Evolutionary conservation across 2,797 vertebrate species (phyloP), one percentile per base, ranked within the genome.

Genomic region (Dermochelys coriacea): DNA sequence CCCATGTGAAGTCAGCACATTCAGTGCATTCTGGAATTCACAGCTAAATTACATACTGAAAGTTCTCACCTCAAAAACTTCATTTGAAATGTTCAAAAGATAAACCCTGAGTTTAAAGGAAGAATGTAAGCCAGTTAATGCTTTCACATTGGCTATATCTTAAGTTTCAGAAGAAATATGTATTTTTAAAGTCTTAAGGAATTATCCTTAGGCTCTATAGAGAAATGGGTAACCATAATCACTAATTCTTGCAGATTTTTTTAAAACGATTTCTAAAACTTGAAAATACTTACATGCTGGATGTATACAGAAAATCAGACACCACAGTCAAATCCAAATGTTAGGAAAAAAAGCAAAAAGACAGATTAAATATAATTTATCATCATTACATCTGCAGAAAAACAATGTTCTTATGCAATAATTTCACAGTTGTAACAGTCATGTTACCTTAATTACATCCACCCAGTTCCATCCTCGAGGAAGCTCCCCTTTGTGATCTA

Each of bases 391-490:
- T 59, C 52, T 49, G 27, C n/a, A 87, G 45, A 86, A 55, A 78
- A 74, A 84, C 19, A 84, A 41, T 27, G 41, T 84, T 79, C 8
- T n/a, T 2, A 86, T 0, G 2, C 21, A 93, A 50, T 37, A 94
- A 50, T 80, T 90, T 91, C 50, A 45, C 9, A 91, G 80, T 16
- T 79, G 12, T 64, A 71, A 59, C 74, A 87, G 47, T 64, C 41
- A 74, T 1, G 10, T 95, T 98, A 99, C 99, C 99, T 99, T 99
- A 94, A 99, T 98, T 27, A 99, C 99, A 5, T 99, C 99, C 19
- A 99, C 98, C 99, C 99, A 99, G 98, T 99, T 99, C 99, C 99
- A 99, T 23, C 99, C 99, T 98, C 99, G 98, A 0, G 99, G 99
- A 85, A 99, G 98, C 37, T 99, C 99, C n/a, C 99, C 99, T 97